A percentile compares a stretch with the other conserved stretches of the same genome.
These are phyloP conservation scores for Albula goreensis DNA, from an alignment of 2,113 vertebrate species.

Conservation along the genomic window DNA sequence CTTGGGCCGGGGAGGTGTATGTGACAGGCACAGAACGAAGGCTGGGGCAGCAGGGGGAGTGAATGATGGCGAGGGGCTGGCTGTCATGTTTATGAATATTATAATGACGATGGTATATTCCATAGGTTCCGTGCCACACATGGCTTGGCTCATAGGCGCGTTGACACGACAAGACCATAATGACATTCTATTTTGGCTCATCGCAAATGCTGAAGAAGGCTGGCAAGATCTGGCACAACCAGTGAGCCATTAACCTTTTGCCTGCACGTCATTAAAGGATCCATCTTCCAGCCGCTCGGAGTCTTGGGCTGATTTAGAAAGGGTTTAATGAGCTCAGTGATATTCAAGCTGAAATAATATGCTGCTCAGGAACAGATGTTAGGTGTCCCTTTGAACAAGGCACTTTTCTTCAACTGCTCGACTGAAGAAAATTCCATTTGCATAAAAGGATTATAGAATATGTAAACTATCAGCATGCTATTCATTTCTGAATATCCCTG, in stretches of 20 bases:
- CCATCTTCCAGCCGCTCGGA: not conserved
- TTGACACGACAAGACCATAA: slow-evolving; percentile 2
- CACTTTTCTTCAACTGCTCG: slow-evolving; percentile 1
- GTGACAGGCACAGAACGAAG: not conserved
- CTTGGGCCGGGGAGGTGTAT: not conserved
- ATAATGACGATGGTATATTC: slow-evolving; percentile 1
- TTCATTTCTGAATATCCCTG: not conserved
- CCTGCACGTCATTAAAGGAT: not conserved
- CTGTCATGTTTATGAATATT: slow-evolving; percentile 7
- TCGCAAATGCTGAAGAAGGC: not conserved
- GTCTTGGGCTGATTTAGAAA: not conserved
- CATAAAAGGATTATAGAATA: not conserved
- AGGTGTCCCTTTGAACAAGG: not conserved
- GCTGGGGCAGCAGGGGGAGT: not conserved
- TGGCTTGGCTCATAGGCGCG: not conserved
- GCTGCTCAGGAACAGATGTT: slow-evolving; percentile 8
- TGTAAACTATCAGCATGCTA: not conserved
- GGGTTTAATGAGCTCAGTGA: slow-evolving; percentile 9
- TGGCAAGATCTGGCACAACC: not conserved
- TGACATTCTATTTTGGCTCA: slow-evolving; percentile 9
- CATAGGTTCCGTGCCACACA: slow-evolving; percentile 8
- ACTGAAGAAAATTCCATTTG: not conserved
- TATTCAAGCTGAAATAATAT: slow-evolving; percentile 7
- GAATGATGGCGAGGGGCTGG: not conserved
- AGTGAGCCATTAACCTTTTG: slow-evolving; percentile 11